These are phyloP conservation scores for Terrapene triunguis DNA, from an alignment of 2,113 vertebrate species.

Conservation along the genomic window DNA sequence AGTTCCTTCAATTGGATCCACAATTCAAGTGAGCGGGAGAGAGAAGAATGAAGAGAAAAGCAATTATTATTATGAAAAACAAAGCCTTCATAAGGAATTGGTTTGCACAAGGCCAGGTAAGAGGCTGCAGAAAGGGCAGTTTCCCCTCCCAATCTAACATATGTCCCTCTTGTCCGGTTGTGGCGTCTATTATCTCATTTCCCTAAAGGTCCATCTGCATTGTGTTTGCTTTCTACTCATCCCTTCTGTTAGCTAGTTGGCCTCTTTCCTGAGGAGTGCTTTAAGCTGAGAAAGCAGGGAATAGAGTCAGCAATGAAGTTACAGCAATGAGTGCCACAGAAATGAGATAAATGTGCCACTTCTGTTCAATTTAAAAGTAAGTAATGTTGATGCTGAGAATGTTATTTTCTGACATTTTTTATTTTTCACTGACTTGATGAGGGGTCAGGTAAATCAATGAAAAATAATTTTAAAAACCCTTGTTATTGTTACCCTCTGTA, in stretches of 20 bases:
- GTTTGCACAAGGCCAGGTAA: background rate
- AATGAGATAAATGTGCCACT: slow-evolving; percentile 15
- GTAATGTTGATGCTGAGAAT: background rate
- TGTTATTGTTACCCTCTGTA: background rate
- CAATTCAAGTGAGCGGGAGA: background rate
- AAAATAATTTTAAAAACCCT: background rate
- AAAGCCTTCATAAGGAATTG: background rate
- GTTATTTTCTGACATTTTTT: slow-evolving; percentile 37
- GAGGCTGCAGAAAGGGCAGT: background rate
- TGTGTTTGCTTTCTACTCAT: background rate
- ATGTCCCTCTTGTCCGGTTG: fast-evolving
- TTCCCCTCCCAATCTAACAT: fast-evolving
- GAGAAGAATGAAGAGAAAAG: background rate
- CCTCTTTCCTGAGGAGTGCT: slow-evolving; percentile 15
- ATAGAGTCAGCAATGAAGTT: background rate
- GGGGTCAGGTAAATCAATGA: background rate
- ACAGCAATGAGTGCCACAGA: background rate
- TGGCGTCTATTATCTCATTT: background rate
- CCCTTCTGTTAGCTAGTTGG: slow-evolving; percentile 1
- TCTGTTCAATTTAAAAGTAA: slow-evolving; percentile 37
- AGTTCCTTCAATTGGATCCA: background rate
- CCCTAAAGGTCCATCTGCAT: background rate
- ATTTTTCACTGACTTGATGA: slow-evolving; percentile 32
- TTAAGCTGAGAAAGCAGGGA: background rate
- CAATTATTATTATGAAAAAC: background rate